Evolutionary conservation across 2,888 invertebrate genomes (phyloP).

Genomic region (Parasteatoda lunata): DNA sequence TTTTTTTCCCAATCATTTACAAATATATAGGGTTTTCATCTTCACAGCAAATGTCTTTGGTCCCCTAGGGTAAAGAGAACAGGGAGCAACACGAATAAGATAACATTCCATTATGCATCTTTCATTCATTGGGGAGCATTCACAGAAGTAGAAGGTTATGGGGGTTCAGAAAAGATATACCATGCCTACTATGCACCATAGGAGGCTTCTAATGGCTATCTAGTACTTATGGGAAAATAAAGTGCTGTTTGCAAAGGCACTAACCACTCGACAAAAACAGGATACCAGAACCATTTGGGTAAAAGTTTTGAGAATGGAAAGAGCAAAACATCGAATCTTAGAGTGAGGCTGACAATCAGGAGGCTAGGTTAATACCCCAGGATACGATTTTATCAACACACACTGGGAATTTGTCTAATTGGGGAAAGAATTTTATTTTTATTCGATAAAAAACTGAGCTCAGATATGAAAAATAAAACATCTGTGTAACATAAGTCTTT

Average conservation of each 20-base stretch:
- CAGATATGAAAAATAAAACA: too few relatives aligned
- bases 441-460: too few relatives aligned
- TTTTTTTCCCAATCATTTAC: constrained; percentile 39
- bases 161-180: constrained; percentile 13
- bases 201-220: constrained; percentile 49
- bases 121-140: constrained; percentile 30
- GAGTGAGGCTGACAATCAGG: too few relatives aligned
- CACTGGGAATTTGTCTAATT: too few relatives aligned
- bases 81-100: constrained; percentile 22
- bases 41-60: constrained; percentile 40
- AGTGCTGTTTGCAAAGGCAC: constrained; percentile 23
- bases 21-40: constrained; percentile 28
- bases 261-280: constrained; percentile 22
- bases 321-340: background rate
- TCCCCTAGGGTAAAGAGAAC: background rate
- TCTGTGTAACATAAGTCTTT: too few relatives aligned
- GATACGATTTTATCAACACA: too few relatives aligned
- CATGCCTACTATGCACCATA: constrained; percentile 33
- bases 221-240: constrained; percentile 36
- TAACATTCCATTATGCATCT: constrained; percentile 55
- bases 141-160: constrained; percentile 29
- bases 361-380: too few relatives aligned
- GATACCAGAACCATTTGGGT: constrained; percentile 24
- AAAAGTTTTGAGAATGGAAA: constrained; percentile 10
- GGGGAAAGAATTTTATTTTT: too few relatives aligned